Percentiles rank a stretch among this genome's conserved stretches.
phyloP scores from a whole-genome alignment of 1,140 invertebrate genomes.

The Drosophila rhopaloa region DNA sequence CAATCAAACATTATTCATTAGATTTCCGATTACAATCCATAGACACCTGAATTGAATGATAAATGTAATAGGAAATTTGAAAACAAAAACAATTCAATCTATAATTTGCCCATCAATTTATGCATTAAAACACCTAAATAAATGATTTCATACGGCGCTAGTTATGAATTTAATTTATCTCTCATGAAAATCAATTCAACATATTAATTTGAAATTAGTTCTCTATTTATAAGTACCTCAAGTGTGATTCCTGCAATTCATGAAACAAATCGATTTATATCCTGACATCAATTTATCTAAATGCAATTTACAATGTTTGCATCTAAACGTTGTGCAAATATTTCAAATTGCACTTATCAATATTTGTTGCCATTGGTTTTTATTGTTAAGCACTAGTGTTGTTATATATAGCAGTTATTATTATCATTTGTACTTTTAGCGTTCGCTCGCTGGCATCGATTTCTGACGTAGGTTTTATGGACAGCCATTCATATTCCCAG shows the following conservation, averaged over 20 bases:
- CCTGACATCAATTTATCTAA: constrained; percentile 17
- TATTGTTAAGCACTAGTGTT: constrained; percentile 17
- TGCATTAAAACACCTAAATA: background rate
- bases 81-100: too few relatives aligned
- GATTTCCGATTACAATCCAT: too few relatives aligned
- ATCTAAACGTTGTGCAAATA: constrained; percentile 40
- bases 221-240: background rate
- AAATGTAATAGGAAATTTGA: too few relatives aligned
- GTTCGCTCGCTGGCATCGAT: constrained; percentile 5
- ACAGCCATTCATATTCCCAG: constrained; percentile 3
- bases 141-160: background rate
- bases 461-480: constrained; percentile 42
- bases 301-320: constrained; percentile 30
- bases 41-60: too few relatives aligned
- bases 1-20: too few relatives aligned
- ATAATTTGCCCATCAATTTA: too few relatives aligned
- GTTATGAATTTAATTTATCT: background rate
- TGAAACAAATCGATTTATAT: constrained; percentile 6
- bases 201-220: background rate
- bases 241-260: background rate
- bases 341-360: constrained; percentile 43
- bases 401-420: constrained; percentile 28
- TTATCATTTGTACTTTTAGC: constrained; percentile 57
- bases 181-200: background rate
- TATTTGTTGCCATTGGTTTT: constrained; percentile 39